Evolutionary conservation across 2,113 vertebrate species (phyloP).

Genomic region (Scortum barcoo): DNA sequence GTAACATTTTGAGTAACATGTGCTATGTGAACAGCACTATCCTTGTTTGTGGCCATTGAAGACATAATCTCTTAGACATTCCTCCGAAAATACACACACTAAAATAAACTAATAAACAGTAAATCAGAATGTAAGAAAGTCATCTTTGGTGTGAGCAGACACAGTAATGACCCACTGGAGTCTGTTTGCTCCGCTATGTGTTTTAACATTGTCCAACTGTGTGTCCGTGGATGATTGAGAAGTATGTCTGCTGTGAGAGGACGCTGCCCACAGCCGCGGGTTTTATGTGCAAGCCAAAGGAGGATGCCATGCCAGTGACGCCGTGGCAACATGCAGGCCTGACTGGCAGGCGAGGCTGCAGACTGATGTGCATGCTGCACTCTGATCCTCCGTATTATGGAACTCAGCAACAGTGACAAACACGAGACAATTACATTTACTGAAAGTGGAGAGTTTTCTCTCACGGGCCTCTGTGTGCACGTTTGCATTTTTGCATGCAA

Average conservation of each 20-base stretch:
- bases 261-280: constrained; percentile 47
- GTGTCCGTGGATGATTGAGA: constrained; percentile 77
- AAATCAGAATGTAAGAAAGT: constrained; percentile 29
- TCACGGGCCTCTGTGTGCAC: constrained; percentile 4
- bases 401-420: constrained; percentile 69
- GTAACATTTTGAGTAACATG: neutral
- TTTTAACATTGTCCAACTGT: constrained; percentile 57
- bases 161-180: constrained; percentile 30
- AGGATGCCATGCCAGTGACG: constrained; percentile 75
- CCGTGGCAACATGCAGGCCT: constrained; percentile 53
- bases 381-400: constrained; percentile 64
- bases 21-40: neutral
- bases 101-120: neutral
- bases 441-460: constrained; percentile 31
- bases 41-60: neutral
- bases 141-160: constrained; percentile 26
- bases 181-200: constrained; percentile 38
- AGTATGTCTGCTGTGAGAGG: constrained; percentile 70
- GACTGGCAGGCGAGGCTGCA: constrained; percentile 68
- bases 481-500: constrained; percentile 44
- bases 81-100: too few species aligned
- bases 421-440: constrained; percentile 68
- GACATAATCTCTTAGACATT: neutral
- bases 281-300: constrained; percentile 68
- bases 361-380: constrained; percentile 72